These are phyloP conservation scores for Chondrosia reniformis DNA, from an alignment of 37 sponge, comb jelly and placozoan species.

Conservation along the genomic window DNA sequence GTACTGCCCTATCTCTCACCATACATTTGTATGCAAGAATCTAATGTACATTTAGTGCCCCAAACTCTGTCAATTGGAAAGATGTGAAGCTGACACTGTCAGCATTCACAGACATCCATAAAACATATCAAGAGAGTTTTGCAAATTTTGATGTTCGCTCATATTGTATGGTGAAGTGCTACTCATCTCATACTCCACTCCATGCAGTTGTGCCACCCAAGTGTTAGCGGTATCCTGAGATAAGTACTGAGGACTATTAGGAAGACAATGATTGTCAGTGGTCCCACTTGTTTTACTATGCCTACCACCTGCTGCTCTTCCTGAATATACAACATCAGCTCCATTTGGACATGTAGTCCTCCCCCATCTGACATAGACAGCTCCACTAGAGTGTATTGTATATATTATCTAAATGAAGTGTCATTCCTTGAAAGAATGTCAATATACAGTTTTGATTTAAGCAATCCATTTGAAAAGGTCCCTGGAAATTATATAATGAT, in stretches of 20 bases:
- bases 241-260: constrained; percentile 27
- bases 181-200: constrained; percentile 33
- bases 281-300: constrained; percentile 28
- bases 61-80: no score
- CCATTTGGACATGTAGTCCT: constrained; percentile 9
- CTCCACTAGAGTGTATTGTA: constrained; percentile 13
- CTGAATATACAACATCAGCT: not conserved
- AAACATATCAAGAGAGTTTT: not conserved
- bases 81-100: no score
- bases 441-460: no score
- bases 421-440: no score
- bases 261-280: constrained; percentile 50
- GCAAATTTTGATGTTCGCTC: no score
- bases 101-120: no score
- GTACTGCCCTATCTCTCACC: no score
- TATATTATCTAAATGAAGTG: no score
- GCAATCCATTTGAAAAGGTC: no score
- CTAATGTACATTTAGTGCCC: no score
- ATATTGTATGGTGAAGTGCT: not conserved
- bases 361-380: constrained; percentile 8
- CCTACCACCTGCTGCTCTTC: not conserved
- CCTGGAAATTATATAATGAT: no score
- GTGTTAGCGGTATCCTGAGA: not conserved
- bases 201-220: constrained; percentile 6
- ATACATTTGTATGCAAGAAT: no score